Base-by-base conservation (phyloP, 2,888 invertebrate genomes). In the Clepsis dumicolana region DNA sequence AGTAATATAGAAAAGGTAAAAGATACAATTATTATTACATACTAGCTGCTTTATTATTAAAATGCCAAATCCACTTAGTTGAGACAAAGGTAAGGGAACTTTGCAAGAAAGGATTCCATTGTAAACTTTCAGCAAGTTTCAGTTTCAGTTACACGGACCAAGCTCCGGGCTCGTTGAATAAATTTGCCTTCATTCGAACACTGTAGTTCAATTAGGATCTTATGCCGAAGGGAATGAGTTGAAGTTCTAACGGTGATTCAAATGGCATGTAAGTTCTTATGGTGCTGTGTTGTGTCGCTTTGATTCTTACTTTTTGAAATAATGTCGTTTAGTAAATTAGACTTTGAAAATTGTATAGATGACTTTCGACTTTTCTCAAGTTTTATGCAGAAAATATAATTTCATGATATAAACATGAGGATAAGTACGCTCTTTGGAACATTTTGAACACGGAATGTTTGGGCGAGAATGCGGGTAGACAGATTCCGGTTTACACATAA, bases 71-170 rank as follows among this genome's bases (percentile, higher is more conserved):
- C 48, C 21, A 48, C 21, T 48, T 12, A 48, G 48, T 21, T 48
- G 48, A 12, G 21, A 48, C 48, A 48, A 48, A 48, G 48, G 48
- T 48, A 48, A 48, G 48, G 12, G 48, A 48, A 48, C 48, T 48
- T 48, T 21, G 2, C 10, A 48, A 48, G 48, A 21, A 48, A 48
- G 48, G 21, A 21, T 48, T 12, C 21, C 48, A 48, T 21, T 21
- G 48, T 21, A 48, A 48, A 48, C 3, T 48, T 48, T 12, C 21
- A 48, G 48, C 10, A 48, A 48, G 48, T 48, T 48, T 48, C 21
- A 48, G 48, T 48, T 48, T 48, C 21, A 21, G 48, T 48, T 48
- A 21, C 48, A 12, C 14, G 21, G 18, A 2, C 48, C 14, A 18
- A 18, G 18, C 12, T 21, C 21, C 2, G 48, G 48, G 21, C 21